phyloP scores from a whole-genome alignment of 2,888 invertebrate genomes.

The Lacanobia oleracea region DNA sequence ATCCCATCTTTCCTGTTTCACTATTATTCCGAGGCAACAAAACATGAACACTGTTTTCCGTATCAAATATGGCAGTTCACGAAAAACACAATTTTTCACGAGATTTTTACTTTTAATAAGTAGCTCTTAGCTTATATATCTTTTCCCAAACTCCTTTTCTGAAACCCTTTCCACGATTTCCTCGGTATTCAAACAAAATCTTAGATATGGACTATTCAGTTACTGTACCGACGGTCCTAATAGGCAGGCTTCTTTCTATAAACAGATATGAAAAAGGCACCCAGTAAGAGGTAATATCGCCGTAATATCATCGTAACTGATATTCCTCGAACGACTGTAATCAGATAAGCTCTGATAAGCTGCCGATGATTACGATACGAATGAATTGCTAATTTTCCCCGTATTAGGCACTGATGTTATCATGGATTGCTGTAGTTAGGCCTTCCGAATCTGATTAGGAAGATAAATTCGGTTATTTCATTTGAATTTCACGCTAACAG shows the following conservation, averaged over 20 bases:
- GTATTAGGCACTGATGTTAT: conserved; percentile 23
- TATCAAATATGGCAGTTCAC: not conserved
- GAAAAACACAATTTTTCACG: not conserved
- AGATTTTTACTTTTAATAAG: not conserved
- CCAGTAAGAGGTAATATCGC: conserved; percentile 17
- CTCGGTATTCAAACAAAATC: not conserved
- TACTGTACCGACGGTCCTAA: conserved; percentile 6
- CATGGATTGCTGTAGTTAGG: conserved; percentile 12
- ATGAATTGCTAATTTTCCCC: conserved; percentile 22
- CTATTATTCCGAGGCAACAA: not conserved
- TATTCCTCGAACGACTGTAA: conserved; percentile 28
- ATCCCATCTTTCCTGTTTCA: not conserved
- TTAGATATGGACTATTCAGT: not conserved
- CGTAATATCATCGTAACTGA: conserved; percentile 35
- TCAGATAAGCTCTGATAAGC: conserved; percentile 36
- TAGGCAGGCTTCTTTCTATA: not conserved
- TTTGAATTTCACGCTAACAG: not conserved
- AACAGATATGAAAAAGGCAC: conserved; percentile 17
- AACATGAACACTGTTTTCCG: not conserved
- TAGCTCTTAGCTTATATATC: not conserved
- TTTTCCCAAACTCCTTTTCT: not conserved
- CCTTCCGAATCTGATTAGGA: conserved; percentile 1
- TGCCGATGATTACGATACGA: conserved; percentile 20
- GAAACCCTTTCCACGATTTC: not conserved
- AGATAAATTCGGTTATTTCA: not conserved